Base-by-base conservation (phyloP, 2,113 vertebrate species). In the Carlito syrichta region DNA sequence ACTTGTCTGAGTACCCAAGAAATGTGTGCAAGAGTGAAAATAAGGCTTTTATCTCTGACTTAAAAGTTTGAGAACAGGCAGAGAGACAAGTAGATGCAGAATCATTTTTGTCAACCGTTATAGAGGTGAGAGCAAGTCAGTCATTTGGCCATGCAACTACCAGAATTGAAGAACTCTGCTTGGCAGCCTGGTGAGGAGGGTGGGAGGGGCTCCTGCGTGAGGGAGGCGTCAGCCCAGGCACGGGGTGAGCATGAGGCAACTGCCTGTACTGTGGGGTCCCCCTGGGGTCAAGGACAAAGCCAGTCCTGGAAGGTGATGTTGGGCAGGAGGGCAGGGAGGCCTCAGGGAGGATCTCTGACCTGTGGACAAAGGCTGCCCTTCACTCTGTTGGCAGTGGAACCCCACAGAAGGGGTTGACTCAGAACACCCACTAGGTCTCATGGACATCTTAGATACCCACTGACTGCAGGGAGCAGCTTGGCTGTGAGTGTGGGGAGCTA, bases 261-360 rank as follows among this genome's bases (percentile, higher is more conserved):
- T 13, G 8, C 12, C 40, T 50, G 1, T 69, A 9, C n/a, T n/a
- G n/a, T 4, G 1, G 54, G 19, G 2, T 17, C 9, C 11, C n/a
- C 9, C 20, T 9, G 30, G 3, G 17, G n/a, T n/a, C 19, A 16
- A 23, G n/a, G 77, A 8, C 8, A 8, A 1, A 23, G 13, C 13
- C 62, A 50, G 30, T 25, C 8, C n/a, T n/a, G n/a, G n/a, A n/a
- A 30, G 20, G 30, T 16, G 30, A 40, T 11, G 27, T n/a, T 25
- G 4, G 71, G 1, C 38, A 86, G 54, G 56, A 16, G 8, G 25
- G 3, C 20, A 58, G 5, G 2, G 19, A 50, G 23, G 20, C 16
- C 17, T 83, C 48, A 5, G n/a, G 25, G 62, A 73, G 38, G n/a
- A n/a, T n/a, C n/a, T n/a, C n/a, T n/a, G n/a, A n/a, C n/a, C n/a